Base-by-base conservation (phyloP, 1,140 invertebrate species). In the Listronotus bonariensis region DNA sequence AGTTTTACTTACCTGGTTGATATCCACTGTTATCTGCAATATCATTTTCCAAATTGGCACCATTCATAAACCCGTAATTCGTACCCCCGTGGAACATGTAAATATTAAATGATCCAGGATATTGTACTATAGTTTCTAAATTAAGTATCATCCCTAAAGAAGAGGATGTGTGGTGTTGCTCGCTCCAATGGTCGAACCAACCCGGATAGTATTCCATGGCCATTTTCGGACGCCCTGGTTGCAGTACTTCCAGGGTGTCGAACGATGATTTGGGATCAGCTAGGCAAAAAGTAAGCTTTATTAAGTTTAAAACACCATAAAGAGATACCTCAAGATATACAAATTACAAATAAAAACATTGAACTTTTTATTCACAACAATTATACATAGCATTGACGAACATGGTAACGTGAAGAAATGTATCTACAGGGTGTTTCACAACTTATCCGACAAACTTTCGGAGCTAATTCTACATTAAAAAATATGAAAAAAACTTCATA, bases 11-110 rank as follows among this genome's bases (percentile, higher is more conserved):
- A 68, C 70, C 68, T 1, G 83, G 74, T 51, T 78, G 73, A 60
- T 81, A 84, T 32, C 59, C 68, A 49, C 63, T 66, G 36, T 69
- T 69, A 42, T 69, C 64, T 38, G 43, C 17, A 7, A 34, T 18
- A n/a, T 17, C 57, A 61, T 74, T 65, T 15, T 63, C 55, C 10
- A 69, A 40, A 69, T 87, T 87, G 7, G 85, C 84, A 32, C 88
- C 88, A 67, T 85, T 83, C 74, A 85, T 83, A 71, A 88, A 90
- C 3, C 87, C 88, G 75, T 87, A 90, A 75, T 83, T 89, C 0
- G 88, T 89, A 11, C 88, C 88, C 6, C 88, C 88, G 72, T 86
- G 85, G 68, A 89, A 88, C 88, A 90, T 89, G 77, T 88, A 89
- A 64, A 88, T 82, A 74, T 88, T 89, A 36, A 90, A 81, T 4